Evolutionary conservation across 2,888 invertebrate species (phyloP).

Genomic region (Pyrgus malvae): DNA sequence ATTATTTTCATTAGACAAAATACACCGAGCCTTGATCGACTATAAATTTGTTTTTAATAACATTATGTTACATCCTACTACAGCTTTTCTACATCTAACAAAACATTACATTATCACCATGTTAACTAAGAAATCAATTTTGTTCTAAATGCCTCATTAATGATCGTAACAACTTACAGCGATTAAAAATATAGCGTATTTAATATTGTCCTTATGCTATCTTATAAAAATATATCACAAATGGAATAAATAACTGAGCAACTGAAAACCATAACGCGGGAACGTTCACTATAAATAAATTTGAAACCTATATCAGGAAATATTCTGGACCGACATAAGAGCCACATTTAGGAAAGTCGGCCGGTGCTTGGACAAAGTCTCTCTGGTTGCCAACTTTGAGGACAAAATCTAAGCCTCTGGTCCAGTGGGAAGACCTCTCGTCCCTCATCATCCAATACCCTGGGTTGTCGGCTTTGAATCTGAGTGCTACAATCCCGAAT

Average conservation of each 20-base stretch:
- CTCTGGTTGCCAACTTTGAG: conserved; percentile 86
- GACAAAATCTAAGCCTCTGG: conserved; percentile 88
- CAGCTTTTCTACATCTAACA: too few species aligned
- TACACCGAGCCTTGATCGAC: too few species aligned
- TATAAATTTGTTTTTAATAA: too few species aligned
- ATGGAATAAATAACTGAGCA: conserved; percentile 22
- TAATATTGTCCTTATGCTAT: conserved; percentile 1
- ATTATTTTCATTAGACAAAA: too few species aligned
- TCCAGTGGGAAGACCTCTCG: conserved; percentile 87
- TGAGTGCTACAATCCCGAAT: conserved; percentile 85
- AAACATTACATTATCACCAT: too few species aligned
- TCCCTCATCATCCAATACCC: conserved; percentile 92
- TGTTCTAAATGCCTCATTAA: too few species aligned
- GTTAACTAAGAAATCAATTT: too few species aligned
- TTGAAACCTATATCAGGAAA: conserved; percentile 79
- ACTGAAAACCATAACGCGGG: conserved; percentile 1
- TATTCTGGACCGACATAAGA: conserved; percentile 89
- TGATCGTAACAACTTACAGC: too few species aligned
- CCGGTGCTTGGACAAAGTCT: conserved; percentile 85
- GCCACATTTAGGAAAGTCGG: conserved; percentile 89
- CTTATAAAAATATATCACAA: conserved; percentile 24
- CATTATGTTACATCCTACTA: too few species aligned
- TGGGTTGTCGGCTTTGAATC: conserved; percentile 89
- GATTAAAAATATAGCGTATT: background rate
- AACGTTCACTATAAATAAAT: background rate